Base-by-base conservation (phyloP, 2,797 vertebrate species). In the Darevskia mixta region DNA sequence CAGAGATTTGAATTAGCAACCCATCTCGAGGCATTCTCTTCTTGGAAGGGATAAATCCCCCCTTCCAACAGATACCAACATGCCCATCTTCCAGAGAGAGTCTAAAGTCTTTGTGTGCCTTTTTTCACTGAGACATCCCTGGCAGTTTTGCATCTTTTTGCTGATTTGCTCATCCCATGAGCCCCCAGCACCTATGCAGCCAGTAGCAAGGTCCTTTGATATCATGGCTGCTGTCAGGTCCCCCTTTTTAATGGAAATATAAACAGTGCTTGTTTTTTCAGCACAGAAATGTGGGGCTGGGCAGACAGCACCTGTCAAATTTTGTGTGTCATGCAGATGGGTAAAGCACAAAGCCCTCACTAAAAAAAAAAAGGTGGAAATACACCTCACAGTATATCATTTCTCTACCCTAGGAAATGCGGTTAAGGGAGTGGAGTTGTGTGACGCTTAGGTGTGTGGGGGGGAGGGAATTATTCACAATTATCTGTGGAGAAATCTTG, bases 401-500 rank as follows among this genome's bases (percentile, higher is more conserved):
- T 61, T 80, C 15, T 25, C 32, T 32, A 32, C 55, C 8, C 79
- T 25, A 6, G 55, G 20, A 58, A 58, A 79, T 79, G 8, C 78
- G 10, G 29, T 17, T 38, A 66, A 66, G 32, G 35, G 23, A 38
- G 1, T 81, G 61, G 23, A n/a, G 9, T 66, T 80, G 9, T 66
- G 41, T 85, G 20, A 67, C n/a, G 1, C 20, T 85, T 29, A 23
- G 20, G 69, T 11, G 27, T n/a, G 69, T 11, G 29, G 23, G 71
- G 83, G 10, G 73, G 83, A 85, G 55, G 32, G 20, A 77, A 67
- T 67, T 45, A 67, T 67, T 35, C 81, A 77, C 41, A 69, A 69
- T 69, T 69, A 88, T 67, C 86, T 83, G 32, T 43, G n/a, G 61
- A 67, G 61, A 49, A 76, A 73, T 8, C 41, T 75, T 77, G n/a